These are phyloP conservation scores for Diorhabda elongata DNA, from an alignment of 1,140 invertebrate species.

Conservation along the genomic window DNA sequence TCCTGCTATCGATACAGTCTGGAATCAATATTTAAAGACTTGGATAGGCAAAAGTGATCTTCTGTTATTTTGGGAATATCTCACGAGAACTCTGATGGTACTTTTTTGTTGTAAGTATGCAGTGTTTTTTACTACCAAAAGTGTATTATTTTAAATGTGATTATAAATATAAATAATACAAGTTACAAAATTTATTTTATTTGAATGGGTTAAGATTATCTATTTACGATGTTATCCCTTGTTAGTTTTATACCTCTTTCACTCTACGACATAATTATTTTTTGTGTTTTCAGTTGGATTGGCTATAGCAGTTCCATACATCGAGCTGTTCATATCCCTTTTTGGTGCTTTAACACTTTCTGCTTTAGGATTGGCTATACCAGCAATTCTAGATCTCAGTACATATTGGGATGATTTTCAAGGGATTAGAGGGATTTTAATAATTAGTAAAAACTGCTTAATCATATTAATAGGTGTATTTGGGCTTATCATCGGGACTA, in stretches of 20 bases:
- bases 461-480: constrained; percentile 65
- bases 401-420: constrained; percentile 59
- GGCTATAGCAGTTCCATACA: constrained; percentile 71
- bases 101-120: constrained; percentile 71
- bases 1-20: constrained; percentile 83
- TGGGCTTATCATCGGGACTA: constrained; percentile 67
- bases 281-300: constrained; percentile 59
- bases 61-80: constrained; percentile 60
- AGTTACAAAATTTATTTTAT: constrained; percentile 31
- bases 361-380: constrained; percentile 81
- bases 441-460: constrained; percentile 63
- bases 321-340: constrained; percentile 86
- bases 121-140: background rate
- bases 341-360: constrained; percentile 84
- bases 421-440: constrained; percentile 45
- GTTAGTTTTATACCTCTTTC: background rate
- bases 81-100: constrained; percentile 64
- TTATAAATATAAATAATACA: constrained; percentile 23
- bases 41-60: constrained; percentile 46
- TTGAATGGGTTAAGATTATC: background rate
- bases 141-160: no score
- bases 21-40: constrained; percentile 63
- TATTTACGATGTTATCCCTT: background rate
- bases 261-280: no score
- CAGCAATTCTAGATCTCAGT: constrained; percentile 73